These are phyloP conservation scores for Campylomormyrus numenius DNA, from an alignment of 2,113 vertebrate species.

Conservation along the genomic window DNA sequence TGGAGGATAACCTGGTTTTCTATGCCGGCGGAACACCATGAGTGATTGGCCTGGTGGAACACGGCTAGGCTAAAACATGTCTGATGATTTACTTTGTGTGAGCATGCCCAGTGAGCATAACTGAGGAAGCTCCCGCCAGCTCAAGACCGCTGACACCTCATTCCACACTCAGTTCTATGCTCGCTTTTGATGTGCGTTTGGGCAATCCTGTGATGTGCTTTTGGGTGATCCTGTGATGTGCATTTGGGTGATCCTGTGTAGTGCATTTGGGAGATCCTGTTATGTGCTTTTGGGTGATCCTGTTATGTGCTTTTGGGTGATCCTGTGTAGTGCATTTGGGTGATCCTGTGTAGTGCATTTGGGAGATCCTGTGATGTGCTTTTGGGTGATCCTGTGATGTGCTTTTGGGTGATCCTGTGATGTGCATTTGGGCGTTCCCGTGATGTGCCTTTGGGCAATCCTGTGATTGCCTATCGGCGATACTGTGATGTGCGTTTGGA, in stretches of 20 bases:
- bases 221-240: no score
- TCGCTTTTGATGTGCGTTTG: neutral
- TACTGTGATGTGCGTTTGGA: no score
- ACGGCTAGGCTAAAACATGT: neutral
- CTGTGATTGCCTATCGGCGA: neutral
- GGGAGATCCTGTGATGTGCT: no score
- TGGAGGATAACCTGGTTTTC: neutral
- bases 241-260: no score
- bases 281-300: neutral
- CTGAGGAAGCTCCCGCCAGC: neutral
- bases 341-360: no score
- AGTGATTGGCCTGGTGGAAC: neutral
- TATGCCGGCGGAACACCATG: neutral
- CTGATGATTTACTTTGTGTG: neutral
- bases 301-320: neutral
- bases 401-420: neutral
- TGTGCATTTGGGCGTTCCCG: no score
- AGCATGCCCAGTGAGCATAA: neutral
- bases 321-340: neutral
- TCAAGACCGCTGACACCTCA: neutral
- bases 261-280: no score
- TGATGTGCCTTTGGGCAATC: neutral
- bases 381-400: neutral
- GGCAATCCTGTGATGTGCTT: no score
- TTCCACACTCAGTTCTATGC: neutral